Percentiles rank a stretch among this genome's conserved stretches.
These are phyloP conservation scores for Crotalus tigris DNA, from an alignment of 2,113 vertebrate species.

Conservation along the genomic window DNA sequence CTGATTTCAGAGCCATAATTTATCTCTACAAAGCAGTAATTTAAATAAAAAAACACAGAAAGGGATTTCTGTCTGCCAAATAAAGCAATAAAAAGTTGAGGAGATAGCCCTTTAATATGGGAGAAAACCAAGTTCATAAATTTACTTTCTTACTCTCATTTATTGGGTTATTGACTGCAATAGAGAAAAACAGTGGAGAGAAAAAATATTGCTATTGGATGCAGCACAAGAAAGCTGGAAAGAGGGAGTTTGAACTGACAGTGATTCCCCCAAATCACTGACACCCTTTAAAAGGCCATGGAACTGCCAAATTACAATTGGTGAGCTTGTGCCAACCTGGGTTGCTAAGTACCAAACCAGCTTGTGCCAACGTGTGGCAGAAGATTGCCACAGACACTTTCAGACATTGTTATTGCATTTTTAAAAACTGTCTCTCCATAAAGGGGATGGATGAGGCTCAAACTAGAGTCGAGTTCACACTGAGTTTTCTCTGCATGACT, in stretches of 20 bases:
- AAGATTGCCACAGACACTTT: neutral
- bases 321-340: neutral
- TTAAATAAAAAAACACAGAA: neutral
- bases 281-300: neutral
- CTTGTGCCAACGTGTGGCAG: neutral
- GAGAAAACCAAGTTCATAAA: neutral
- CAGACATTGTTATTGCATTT: no score
- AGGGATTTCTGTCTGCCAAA: neutral
- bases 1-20: neutral
- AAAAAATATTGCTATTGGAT: neutral
- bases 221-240: neutral
- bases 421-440: neutral
- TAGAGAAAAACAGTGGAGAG: neutral
- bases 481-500: neutral
- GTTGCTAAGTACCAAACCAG: neutral
- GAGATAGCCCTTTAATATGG: neutral
- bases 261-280: neutral
- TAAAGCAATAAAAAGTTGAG: neutral
- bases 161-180: neutral
- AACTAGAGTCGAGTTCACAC: neutral
- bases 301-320: neutral
- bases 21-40: neutral
- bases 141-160: neutral
- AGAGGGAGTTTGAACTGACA: neutral
- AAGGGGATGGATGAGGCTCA: neutral